Conservation (phyloP, 2,888 invertebrate species). For the Drosophila paracracens region DNA sequence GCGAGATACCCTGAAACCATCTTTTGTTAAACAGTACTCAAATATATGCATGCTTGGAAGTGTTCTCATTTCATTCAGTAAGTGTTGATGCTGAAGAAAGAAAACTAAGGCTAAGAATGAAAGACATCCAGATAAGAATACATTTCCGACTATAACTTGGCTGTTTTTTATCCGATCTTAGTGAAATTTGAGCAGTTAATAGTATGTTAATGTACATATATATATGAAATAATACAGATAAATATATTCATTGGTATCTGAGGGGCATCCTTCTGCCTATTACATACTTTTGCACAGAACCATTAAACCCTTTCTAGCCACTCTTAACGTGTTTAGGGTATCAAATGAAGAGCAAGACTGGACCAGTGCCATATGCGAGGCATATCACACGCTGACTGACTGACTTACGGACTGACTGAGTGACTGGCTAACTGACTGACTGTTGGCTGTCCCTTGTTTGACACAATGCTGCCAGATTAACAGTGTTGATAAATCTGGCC, state of each 20-base stretch:
- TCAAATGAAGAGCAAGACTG: not conserved
- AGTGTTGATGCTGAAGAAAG: no score
- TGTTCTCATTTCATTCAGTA: not conserved
- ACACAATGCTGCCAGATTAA: slow-evolving; percentile 84
- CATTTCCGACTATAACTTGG: not conserved
- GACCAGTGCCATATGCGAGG: not conserved
- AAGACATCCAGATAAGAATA: not conserved
- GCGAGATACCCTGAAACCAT: not conserved
- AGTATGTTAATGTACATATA: not conserved
- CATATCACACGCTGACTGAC: slow-evolving; percentile 23
- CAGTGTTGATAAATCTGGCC: slow-evolving; percentile 77
- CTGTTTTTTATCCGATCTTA: not conserved
- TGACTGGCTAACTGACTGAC: slow-evolving; percentile 25
- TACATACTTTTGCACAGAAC: not conserved
- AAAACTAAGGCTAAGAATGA: not conserved
- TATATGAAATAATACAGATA: not conserved
- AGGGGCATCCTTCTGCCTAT: not conserved
- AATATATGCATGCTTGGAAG: not conserved
- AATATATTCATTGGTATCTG: not conserved
- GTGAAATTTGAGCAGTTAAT: not conserved
- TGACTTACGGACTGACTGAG: slow-evolving; percentile 24
- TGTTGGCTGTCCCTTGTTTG: slow-evolving; percentile 82
- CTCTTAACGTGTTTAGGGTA: no score
- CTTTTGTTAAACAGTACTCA: accelerated
- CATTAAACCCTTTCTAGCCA: not conserved